A percentile compares a stretch with the other conserved stretches of the same genome.
phyloP scores from a whole-genome alignment of 1,140 invertebrate genomes.

The Medauroidea extradentata region DNA sequence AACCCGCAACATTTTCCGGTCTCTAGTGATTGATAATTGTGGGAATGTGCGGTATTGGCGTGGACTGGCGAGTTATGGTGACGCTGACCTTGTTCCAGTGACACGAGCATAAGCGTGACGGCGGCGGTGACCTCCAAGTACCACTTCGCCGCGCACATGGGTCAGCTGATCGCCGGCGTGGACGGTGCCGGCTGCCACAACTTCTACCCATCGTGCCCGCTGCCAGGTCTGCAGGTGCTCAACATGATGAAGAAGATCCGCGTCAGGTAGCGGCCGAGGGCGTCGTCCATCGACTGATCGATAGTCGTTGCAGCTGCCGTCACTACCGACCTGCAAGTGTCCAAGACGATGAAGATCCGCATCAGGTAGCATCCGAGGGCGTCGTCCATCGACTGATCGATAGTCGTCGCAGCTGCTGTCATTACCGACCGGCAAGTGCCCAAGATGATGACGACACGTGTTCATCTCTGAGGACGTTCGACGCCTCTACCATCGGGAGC shows the following conservation, averaged over 20 bases:
- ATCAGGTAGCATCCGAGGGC: conserved; percentile 24
- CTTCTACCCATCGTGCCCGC: conserved; percentile 64
- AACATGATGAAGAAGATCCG: conserved; percentile 64
- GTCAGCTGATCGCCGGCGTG: conserved; percentile 64
- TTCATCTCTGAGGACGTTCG: conserved; percentile 22
- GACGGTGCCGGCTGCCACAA: conserved; percentile 67
- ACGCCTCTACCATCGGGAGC: too few relatives aligned
- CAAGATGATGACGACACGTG: conserved; percentile 58
- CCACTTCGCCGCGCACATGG: conserved; percentile 79
- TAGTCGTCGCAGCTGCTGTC: conserved; percentile 60
- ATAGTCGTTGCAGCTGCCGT: conserved; percentile 58
- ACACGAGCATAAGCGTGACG: conserved; percentile 54
- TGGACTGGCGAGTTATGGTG: too few relatives aligned
- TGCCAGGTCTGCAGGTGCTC: conserved; percentile 58
- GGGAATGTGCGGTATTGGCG: too few relatives aligned
- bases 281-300: too few relatives aligned
- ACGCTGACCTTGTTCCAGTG: conserved; percentile 46
- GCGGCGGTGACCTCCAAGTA: conserved; percentile 65
- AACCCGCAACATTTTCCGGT: too few relatives aligned
- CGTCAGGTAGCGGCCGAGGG: conserved; percentile 25
- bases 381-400: too few relatives aligned
- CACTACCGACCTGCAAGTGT: conserved; percentile 58
- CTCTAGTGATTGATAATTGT: too few relatives aligned
- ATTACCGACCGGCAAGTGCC: conserved; percentile 59
- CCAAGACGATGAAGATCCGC: conserved; percentile 61